These are phyloP conservation scores for Atrichornis clamosus DNA, from an alignment of 2,113 vertebrate species.

Conservation along the genomic window DNA sequence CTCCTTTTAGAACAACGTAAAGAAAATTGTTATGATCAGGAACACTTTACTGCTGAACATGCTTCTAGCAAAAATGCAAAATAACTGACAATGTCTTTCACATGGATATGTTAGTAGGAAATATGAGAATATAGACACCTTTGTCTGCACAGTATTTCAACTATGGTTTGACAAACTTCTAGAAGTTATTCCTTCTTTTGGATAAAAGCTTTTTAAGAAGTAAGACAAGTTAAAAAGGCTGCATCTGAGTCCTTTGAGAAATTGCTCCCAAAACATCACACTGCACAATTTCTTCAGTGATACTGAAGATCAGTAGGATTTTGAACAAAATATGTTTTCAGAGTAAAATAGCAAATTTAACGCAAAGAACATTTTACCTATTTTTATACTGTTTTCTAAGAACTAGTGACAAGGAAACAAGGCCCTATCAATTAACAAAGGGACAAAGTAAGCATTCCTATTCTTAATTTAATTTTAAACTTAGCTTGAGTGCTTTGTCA, in stretches of 20 bases:
- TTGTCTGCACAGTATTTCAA: background rate
- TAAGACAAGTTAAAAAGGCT: background rate
- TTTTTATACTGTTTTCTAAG: background rate
- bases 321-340: background rate
- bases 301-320: background rate
- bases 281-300: background rate
- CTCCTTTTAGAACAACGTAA: conserved; percentile 72
- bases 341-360: background rate
- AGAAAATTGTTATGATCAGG: conserved; percentile 73
- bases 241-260: background rate
- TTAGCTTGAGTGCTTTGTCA: conserved; percentile 79
- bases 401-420: background rate
- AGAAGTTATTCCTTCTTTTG: background rate
- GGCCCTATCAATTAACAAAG: conserved; percentile 8
- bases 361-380: background rate
- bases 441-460: conserved; percentile 50
- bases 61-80: conserved; percentile 48
- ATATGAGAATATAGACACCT: background rate
- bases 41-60: conserved; percentile 44
- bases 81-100: conserved; percentile 20
- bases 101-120: background rate
- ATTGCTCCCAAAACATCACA: background rate
- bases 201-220: background rate
- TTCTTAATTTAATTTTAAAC: conserved; percentile 68
- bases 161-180: background rate